Percentiles rank a stretch among this genome's conserved stretches.
Evolutionary conservation across 2,113 vertebrate genomes (phyloP).

Genomic region (Polyodon spathula): DNA sequence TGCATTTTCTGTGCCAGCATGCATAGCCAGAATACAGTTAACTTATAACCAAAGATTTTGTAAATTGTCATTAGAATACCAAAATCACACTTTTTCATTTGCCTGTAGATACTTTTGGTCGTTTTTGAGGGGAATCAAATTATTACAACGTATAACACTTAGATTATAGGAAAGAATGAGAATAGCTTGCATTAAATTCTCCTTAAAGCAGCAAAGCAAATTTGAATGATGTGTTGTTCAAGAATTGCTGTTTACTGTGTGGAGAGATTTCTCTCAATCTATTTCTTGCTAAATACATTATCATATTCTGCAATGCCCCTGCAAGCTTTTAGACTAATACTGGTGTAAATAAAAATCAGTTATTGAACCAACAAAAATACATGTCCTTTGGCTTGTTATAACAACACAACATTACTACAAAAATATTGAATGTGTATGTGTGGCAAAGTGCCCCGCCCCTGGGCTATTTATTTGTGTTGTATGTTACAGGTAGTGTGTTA

Average conservation of each 20-base stretch:
- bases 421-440: too few relatives aligned
- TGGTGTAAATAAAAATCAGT: slow-evolving; percentile 47
- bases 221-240: slow-evolving; percentile 36
- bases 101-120: too few relatives aligned
- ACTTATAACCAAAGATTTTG: too few relatives aligned
- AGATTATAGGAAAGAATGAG: slow-evolving; percentile 40
- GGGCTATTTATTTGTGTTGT: too few relatives aligned
- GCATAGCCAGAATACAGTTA: too few relatives aligned
- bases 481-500: too few relatives aligned
- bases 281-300: slow-evolving; percentile 45
- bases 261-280: slow-evolving; percentile 37
- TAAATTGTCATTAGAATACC: not conserved
- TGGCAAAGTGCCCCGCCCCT: too few relatives aligned
- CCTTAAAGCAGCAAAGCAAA: slow-evolving; percentile 48
- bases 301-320: slow-evolving; percentile 41
- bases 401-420: slow-evolving; percentile 7
- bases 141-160: slow-evolving; percentile 37
- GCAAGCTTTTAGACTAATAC: slow-evolving; percentile 44
- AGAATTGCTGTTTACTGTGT: slow-evolving; percentile 30
- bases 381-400: slow-evolving; percentile 34
- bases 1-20: too few relatives aligned
- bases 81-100: not conserved
- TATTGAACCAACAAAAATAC: slow-evolving; percentile 44
- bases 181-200: slow-evolving; percentile 45
- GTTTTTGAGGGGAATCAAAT: slow-evolving; percentile 13